Conservation (phyloP, 2,113 vertebrate genomes). For the Patagioenas fasciata region DNA sequence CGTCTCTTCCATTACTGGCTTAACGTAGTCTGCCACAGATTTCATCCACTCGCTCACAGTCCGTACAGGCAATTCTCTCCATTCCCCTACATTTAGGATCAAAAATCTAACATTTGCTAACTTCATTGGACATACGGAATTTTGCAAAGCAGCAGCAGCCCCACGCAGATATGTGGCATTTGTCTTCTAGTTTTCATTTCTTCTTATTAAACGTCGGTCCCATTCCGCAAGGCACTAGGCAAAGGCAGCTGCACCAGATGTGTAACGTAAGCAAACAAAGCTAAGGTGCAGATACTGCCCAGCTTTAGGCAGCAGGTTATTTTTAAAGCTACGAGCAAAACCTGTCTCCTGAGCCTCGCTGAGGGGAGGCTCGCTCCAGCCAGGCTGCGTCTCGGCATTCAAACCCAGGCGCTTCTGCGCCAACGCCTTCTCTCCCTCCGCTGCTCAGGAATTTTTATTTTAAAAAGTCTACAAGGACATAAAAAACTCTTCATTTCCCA, state of each 20-base stretch:
- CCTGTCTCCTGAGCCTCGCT: neutral
- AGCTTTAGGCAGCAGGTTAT: neutral
- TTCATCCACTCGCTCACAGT: neutral
- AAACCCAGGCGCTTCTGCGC: neutral
- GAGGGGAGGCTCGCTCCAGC: neutral
- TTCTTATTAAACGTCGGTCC: neutral
- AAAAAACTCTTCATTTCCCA: constrained; percentile 37
- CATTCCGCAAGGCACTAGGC: neutral
- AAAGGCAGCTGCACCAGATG: neutral
- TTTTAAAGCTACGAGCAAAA: constrained; percentile 39
- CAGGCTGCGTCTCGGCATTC: neutral
- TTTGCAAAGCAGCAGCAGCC: neutral
- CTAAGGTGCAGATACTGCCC: neutral
- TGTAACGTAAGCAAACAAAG: neutral
- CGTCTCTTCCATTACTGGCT: neutral
- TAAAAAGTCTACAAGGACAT: constrained; percentile 35
- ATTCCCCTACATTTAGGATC: neutral
- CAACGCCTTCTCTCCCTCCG: neutral
- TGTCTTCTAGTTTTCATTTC: neutral
- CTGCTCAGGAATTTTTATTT: constrained; percentile 44
- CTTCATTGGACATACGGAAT: neutral
- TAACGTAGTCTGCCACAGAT: neutral
- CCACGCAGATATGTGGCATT: neutral
- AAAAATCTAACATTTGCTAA: neutral
- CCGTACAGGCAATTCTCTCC: neutral